Conservation (phyloP, 1,140 invertebrate species). For the Andricus grossulariae region DNA sequence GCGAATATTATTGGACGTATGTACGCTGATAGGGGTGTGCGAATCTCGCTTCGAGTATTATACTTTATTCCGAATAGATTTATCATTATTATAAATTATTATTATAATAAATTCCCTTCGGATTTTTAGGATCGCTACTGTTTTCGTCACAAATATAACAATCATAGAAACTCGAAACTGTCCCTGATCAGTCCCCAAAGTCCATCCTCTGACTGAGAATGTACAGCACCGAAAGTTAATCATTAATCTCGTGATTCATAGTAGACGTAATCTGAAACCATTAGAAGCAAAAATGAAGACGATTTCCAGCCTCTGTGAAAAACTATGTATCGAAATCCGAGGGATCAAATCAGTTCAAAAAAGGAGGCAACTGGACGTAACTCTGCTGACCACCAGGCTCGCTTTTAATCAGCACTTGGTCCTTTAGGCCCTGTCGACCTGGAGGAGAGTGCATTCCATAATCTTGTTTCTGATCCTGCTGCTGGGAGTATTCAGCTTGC, state of each 20-base stretch:
- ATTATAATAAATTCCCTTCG: neutral
- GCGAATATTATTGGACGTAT: neutral
- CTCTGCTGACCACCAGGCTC: slow-evolving; percentile 79
- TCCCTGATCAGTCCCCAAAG: too few relatives aligned
- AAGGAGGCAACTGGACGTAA: slow-evolving; percentile 84
- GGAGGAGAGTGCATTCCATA: slow-evolving; percentile 76
- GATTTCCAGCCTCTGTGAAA: slow-evolving; percentile 39
- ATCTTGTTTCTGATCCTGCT: slow-evolving; percentile 75
- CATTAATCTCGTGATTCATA: too few relatives aligned
- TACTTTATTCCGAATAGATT: neutral
- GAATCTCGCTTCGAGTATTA: neutral
- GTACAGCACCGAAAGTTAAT: too few relatives aligned
- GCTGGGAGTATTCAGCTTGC: slow-evolving; percentile 76
- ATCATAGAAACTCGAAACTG: too few relatives aligned
- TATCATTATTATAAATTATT: slow-evolving; percentile 8
- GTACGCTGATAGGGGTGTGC: neutral
- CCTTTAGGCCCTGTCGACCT: slow-evolving; percentile 75
- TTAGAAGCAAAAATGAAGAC: too few relatives aligned
- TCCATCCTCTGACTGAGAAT: too few relatives aligned
- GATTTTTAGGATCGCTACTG: too few relatives aligned
- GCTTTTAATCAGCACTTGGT: slow-evolving; percentile 78
- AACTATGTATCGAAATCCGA: slow-evolving; percentile 58
- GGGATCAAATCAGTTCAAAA: slow-evolving; percentile 82
- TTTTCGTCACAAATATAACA: too few relatives aligned
- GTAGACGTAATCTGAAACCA: too few relatives aligned